Percentiles rank a stretch among this genome's conserved stretches.
Evolutionary conservation across 2,888 invertebrate genomes (phyloP).

Genomic region (Villa cingulata): DNA sequence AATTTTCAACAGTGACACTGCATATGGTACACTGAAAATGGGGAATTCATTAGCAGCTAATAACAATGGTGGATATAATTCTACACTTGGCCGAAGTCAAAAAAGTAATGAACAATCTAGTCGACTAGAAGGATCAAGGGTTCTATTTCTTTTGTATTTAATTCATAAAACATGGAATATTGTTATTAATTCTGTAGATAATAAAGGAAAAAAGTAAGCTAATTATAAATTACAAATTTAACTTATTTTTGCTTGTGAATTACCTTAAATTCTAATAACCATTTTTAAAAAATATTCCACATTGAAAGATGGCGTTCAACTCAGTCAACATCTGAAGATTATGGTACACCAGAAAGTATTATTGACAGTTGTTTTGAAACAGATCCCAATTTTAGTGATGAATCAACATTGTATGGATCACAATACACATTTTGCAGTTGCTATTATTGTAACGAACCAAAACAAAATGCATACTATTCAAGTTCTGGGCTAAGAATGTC

Average conservation of each 20-base stretch:
- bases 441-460: slow-evolving; percentile 44
- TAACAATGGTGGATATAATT: background rate
- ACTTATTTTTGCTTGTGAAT: too few species aligned
- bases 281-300: too few species aligned
- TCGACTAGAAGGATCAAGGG: slow-evolving; percentile 40
- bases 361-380: slow-evolving; percentile 16
- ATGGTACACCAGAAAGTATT: slow-evolving; percentile 17
- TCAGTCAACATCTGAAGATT: slow-evolving; percentile 18
- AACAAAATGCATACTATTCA: slow-evolving; percentile 34
- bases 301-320: slow-evolving; percentile 20
- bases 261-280: too few species aligned
- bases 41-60: slow-evolving; percentile 9
- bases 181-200: slow-evolving; percentile 47
- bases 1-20: too few species aligned
- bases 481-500: slow-evolving; percentile 23
- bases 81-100: slow-evolving; percentile 7
- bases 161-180: slow-evolving; percentile 59
- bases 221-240: too few species aligned
- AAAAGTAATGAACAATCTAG: slow-evolving; percentile 6
- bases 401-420: slow-evolving; percentile 41
- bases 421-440: slow-evolving; percentile 47
- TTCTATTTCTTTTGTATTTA: slow-evolving; percentile 50
- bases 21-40: too few species aligned
- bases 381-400: slow-evolving; percentile 17
- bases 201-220: slow-evolving; percentile 40